Evolutionary conservation across 2,888 invertebrate species (phyloP), one percentile per base, ranked within the genome.

Genomic region (Apodemia mormo): DNA sequence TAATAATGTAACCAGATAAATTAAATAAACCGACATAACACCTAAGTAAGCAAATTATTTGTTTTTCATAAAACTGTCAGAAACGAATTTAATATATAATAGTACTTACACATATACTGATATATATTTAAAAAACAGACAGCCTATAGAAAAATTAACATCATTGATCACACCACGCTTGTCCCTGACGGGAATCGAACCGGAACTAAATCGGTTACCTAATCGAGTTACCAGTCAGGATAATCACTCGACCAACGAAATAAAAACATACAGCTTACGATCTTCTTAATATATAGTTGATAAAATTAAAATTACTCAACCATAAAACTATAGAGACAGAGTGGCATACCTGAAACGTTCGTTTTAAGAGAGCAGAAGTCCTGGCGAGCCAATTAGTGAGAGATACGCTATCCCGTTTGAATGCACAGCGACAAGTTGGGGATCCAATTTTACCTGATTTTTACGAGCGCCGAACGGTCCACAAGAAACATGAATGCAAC

Each of bases 381-480:
- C 84, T 81, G 78, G 76, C 76, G 74, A 79, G 83, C 85, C 86
- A 88, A 90, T 88, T 89, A 88, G 87, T 65, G 87, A 87, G 87
- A 87, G 89, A 88, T 82, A 81, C 80, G 83, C 87, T 86, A 84
- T 83, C 75, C 85, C 77, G 79, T 83, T 81, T 82, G 84, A 79
- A 75, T 78, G 75, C 75, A 75, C 80, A 81, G 85, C 87, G 88
- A 84, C 85, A 84, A 85, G 81, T 84, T 87, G 77, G 82, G 83
- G 82, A 82, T 82, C 82, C 82, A 86, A 88, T 89, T 92, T 90
- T 92, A 92, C 92, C 92, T 92, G 92, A 86, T 83, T 85, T 88
- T 87, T 78, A 89, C 88, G 86, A 85, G 85, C 81, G 81, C 85
- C 84, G 90, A 89, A 88, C 88, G 85, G 82, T 85, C 82, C 87